These are phyloP conservation scores for Chloroceryle amazona DNA, from an alignment of 2,797 vertebrate genomes.

Conservation along the genomic window DNA sequence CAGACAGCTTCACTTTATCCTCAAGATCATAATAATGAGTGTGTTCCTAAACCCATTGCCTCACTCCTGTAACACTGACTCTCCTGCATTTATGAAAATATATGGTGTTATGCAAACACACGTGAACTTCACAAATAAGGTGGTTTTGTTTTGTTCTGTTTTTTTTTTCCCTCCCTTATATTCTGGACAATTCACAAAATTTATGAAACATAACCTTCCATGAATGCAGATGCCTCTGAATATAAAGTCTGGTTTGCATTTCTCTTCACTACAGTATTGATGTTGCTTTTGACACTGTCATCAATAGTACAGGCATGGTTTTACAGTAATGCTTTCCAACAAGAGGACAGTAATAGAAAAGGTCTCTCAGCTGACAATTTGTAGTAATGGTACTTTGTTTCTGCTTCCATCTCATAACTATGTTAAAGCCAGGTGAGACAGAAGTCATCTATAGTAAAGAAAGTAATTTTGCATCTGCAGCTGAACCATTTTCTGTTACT, in stretches of 20 bases:
- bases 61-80: background rate
- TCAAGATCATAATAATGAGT: background rate
- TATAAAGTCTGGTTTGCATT: background rate
- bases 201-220: background rate
- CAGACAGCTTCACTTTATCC: background rate
- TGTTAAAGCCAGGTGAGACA: background rate
- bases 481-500: background rate
- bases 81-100: rapidly evolving
- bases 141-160: background rate
- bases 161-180: background rate
- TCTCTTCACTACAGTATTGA: background rate
- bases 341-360: background rate
- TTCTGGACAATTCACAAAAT: background rate
- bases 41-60: background rate
- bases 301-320: background rate
- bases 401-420: background rate
- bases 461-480: background rate
- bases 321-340: background rate
- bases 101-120: rapidly evolving
- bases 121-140: background rate
- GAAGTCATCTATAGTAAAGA: rapidly evolving
- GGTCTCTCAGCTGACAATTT: background rate
- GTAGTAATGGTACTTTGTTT: background rate
- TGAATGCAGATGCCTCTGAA: background rate
- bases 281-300: background rate